phyloP scores from a whole-genome alignment of 2,113 vertebrate genomes.

The Gallinago media region DNA sequence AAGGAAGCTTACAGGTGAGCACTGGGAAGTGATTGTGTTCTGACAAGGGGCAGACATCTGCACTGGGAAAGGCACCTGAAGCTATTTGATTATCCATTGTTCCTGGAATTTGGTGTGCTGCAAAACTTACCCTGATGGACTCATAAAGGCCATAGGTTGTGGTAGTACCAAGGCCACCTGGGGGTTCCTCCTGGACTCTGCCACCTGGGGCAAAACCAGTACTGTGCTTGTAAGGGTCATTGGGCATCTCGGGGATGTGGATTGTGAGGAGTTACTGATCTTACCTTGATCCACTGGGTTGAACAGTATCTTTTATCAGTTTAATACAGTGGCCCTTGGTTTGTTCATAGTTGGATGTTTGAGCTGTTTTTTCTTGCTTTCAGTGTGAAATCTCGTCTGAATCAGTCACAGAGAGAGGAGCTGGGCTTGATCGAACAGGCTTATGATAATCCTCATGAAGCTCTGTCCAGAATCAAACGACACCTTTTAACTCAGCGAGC shows the following conservation, averaged over 20 bases:
- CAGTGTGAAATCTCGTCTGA: constrained; percentile 97
- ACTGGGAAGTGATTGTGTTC: background rate
- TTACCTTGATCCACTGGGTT: background rate
- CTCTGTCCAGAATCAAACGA: constrained; percentile 98
- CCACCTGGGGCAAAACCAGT: background rate
- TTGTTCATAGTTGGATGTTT: background rate
- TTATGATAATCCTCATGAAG: constrained; percentile 98
- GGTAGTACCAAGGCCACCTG: background rate
- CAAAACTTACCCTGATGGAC: background rate
- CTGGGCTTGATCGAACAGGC: constrained; percentile 97
- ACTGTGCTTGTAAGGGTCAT: rapidly evolving
- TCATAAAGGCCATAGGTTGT: background rate
- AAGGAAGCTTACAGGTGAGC: constrained; percentile 98
- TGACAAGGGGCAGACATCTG: background rate
- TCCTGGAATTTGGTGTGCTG: rapidly evolving
- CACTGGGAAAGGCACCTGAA: background rate
- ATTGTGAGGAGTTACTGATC: background rate
- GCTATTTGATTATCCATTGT: background rate
- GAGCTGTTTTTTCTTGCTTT: background rate
- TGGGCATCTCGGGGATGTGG: too few relatives aligned
- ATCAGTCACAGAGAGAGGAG: constrained; percentile 98
- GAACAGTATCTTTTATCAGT: background rate
- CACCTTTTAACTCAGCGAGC: constrained; percentile 98
- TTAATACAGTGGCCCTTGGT: background rate
- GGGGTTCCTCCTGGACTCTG: background rate